These are phyloP conservation scores for Corythaixoides concolor DNA, from an alignment of 2,113 vertebrate species.

Conservation along the genomic window DNA sequence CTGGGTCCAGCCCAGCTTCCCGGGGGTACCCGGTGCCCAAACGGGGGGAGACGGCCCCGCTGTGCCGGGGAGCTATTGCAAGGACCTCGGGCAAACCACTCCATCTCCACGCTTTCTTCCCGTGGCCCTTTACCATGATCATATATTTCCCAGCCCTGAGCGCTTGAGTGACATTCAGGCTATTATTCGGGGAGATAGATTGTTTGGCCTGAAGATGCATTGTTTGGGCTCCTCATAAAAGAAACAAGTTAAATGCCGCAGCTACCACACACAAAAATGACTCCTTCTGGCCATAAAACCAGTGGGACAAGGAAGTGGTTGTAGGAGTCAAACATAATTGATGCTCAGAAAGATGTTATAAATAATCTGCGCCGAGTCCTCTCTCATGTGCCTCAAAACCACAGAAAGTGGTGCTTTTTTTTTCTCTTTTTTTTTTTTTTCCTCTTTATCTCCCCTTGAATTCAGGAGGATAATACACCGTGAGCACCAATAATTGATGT, in stretches of 20 bases:
- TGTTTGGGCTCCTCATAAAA: constrained; percentile 76
- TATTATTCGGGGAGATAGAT: constrained; percentile 54
- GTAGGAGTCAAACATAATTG: constrained; percentile 66
- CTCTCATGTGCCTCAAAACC: constrained; percentile 65
- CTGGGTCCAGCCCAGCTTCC: background rate
- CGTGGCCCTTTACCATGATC: background rate
- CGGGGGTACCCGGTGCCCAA: background rate
- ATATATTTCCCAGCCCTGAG: constrained; percentile 49
- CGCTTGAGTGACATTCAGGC: constrained; percentile 31
- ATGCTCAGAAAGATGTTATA: constrained; percentile 72
- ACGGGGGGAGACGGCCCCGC: fast-evolving
- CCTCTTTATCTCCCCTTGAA: constrained; percentile 60
- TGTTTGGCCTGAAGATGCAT: constrained; percentile 65
- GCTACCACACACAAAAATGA: constrained; percentile 62
- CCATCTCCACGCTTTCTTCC: background rate
- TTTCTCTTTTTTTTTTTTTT: background rate
- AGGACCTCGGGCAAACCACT: background rate
- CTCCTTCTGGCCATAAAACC: constrained; percentile 66
- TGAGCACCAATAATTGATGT: constrained; percentile 79
- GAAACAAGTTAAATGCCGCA: constrained; percentile 61
- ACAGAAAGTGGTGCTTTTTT: constrained; percentile 65
- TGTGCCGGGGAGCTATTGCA: background rate
- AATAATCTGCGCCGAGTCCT: constrained; percentile 58
- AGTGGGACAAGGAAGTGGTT: constrained; percentile 65
- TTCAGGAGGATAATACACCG: constrained; percentile 66